These are phyloP conservation scores for Caenorhabditis inopinata DNA, from an alignment of 1,140 invertebrate species.

Conservation along the genomic window DNA sequence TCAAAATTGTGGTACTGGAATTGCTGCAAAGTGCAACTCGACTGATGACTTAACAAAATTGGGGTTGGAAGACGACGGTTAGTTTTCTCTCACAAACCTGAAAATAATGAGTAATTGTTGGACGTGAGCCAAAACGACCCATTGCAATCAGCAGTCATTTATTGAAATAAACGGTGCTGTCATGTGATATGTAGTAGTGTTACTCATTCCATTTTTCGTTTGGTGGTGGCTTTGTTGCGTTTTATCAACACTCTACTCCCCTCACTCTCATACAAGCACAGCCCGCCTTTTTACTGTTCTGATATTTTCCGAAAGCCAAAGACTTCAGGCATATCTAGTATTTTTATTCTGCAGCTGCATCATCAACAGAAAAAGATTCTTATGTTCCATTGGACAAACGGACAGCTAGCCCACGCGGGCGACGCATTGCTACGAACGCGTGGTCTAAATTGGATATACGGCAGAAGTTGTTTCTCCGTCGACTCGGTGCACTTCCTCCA, in stretches of 20 bases:
- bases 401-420: neutral
- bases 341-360: too few relatives aligned
- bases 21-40: slow-evolving; percentile 38
- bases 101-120: too few relatives aligned
- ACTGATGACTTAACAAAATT: slow-evolving; percentile 34
- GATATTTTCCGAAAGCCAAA: too few relatives aligned
- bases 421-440: neutral
- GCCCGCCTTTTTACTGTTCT: too few relatives aligned
- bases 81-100: too few relatives aligned
- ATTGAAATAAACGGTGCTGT: too few relatives aligned
- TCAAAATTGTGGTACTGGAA: neutral
- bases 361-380: too few relatives aligned
- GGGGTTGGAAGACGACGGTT: neutral
- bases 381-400: neutral
- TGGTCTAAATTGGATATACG: neutral
- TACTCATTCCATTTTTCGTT: neutral
- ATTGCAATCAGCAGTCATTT: too few relatives aligned
- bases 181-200: neutral
- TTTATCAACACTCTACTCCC: neutral
- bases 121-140: too few relatives aligned
- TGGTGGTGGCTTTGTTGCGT: slow-evolving; percentile 1
- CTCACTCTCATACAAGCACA: neutral
- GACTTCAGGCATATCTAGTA: too few relatives aligned
- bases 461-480: neutral
- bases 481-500: neutral